Percentiles rank a stretch among this genome's conserved stretches.
These are phyloP conservation scores for Tubulanus polymorphus DNA, from an alignment of 2,888 invertebrate genomes.

Conservation along the genomic window DNA sequence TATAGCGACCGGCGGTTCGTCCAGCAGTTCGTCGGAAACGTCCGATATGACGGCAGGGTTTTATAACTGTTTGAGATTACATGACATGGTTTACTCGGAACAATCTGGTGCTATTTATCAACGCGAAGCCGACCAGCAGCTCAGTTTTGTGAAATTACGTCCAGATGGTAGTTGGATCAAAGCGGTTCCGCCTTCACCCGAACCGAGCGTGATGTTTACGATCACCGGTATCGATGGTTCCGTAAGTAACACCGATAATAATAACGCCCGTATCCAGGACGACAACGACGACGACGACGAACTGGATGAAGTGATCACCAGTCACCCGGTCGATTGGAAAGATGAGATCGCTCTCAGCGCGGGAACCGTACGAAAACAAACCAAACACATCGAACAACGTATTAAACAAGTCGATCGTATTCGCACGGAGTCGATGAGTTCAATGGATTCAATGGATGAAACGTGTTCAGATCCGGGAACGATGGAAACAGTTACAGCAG, in stretches of 20 bases:
- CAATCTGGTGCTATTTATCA: no score
- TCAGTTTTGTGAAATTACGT: neutral
- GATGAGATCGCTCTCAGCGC: slow-evolving; percentile 65
- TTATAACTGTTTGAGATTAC: neutral
- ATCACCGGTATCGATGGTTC: slow-evolving; percentile 56
- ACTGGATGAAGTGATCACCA: neutral
- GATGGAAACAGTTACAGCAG: neutral
- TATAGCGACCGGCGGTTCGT: neutral
- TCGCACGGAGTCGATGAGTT: neutral
- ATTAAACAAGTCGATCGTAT: slow-evolving; percentile 1
- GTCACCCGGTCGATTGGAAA: no score
- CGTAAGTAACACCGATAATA: neutral
- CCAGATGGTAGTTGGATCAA: slow-evolving; percentile 28
- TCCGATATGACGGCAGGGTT: neutral
- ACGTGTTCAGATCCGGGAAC: neutral
- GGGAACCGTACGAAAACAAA: slow-evolving; percentile 64
- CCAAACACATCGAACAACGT: slow-evolving; percentile 64
- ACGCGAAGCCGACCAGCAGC: no score
- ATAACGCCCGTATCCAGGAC: neutral
- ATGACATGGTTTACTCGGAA: neutral
- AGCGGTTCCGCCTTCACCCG: slow-evolving; percentile 13
- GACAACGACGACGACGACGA: neutral
- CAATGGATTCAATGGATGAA: neutral
- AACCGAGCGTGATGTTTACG: slow-evolving; percentile 30
- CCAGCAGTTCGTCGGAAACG: neutral